Percentiles rank a stretch among this genome's conserved stretches.
Evolutionary conservation across 2,888 invertebrate genomes (phyloP).

Genomic region (Galerucella pusilla): DNA sequence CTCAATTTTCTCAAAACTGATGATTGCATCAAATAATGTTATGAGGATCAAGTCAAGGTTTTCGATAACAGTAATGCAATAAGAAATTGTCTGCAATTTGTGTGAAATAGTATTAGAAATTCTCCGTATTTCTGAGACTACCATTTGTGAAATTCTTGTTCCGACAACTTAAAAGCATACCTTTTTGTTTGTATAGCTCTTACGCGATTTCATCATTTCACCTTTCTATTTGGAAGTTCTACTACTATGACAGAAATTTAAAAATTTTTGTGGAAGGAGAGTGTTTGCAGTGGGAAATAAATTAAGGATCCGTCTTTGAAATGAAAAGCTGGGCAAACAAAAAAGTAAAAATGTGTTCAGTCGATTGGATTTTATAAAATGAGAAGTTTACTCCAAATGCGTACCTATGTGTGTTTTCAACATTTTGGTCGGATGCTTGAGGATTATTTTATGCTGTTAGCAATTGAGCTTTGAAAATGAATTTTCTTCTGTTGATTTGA

Average conservation of each 20-base stretch:
- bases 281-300: slow-evolving; percentile 2
- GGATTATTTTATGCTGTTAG: not conserved
- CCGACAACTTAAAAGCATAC: slow-evolving; percentile 27
- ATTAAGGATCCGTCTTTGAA: slow-evolving; percentile 8
- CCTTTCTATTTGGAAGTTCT: slow-evolving; percentile 22
- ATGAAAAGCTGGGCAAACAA: slow-evolving; percentile 2
- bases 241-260: slow-evolving; percentile 5
- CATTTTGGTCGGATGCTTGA: not conserved
- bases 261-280: not conserved
- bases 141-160: slow-evolving; percentile 16
- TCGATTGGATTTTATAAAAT: not conserved
- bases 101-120: not conserved
- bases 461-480: no score
- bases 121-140: slow-evolving; percentile 9
- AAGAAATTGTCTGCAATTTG: not conserved
- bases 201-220: slow-evolving; percentile 18
- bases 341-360: not conserved
- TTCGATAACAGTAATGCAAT: not conserved
- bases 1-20: not conserved
- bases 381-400: not conserved
- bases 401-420: not conserved
- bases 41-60: not conserved
- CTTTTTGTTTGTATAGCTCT: slow-evolving; percentile 19
- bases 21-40: not conserved
- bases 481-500: no score